Evolutionary conservation across 2,113 vertebrate genomes (phyloP), one percentile per base, ranked within the genome.

Genomic region (Baryphthengus martii): DNA sequence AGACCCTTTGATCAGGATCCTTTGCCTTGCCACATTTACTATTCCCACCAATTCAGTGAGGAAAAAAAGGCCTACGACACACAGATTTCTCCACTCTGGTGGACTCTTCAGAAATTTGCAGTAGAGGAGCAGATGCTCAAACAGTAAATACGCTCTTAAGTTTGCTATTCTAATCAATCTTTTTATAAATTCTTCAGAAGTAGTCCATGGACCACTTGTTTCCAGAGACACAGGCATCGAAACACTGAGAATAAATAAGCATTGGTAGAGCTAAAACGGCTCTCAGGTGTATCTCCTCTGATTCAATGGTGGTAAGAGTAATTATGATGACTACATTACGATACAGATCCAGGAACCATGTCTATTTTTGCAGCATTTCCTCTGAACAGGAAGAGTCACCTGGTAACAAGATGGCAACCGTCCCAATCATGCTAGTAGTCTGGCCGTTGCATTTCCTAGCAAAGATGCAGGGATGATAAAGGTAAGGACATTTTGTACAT

Each of bases 1-100:
- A 10, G 0, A n/a, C 5, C 13, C 35, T 72, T 39, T 13, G 13
- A 79, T 59, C 23, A 37, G 3, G 6, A 86, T 11, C 33, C 47
- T 63, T 35, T 50, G 47, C 33, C 42, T 61, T 55, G 13, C 19
- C 13, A 19, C 4, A 21, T 26, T 71, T 68, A 67, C 53, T 52
- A 50, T 28, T 53, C 14, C 28, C 31, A 75, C 4, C 23, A 55
- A 14, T 88, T 72, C 52, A 79, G 35, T 2, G 4, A 72, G 33
- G 39, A 68, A 9, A 75, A 67, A 67, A 79, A 63, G 10, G 45
- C 29, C 24, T n/a, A 44, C 1, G 2, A 12, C 49, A n/a, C n/a
- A 39, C 0, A 0, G 26, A 6, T 50, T 85, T 82, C 49, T 68
- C 44, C 10, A 13, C 25, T 44, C n/a, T 37, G 18, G 35, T 31